Percentiles rank a stretch among this genome's conserved stretches.
These are phyloP conservation scores for Silurus meridionalis DNA, from an alignment of 2,113 vertebrate genomes.

Conservation along the genomic window DNA sequence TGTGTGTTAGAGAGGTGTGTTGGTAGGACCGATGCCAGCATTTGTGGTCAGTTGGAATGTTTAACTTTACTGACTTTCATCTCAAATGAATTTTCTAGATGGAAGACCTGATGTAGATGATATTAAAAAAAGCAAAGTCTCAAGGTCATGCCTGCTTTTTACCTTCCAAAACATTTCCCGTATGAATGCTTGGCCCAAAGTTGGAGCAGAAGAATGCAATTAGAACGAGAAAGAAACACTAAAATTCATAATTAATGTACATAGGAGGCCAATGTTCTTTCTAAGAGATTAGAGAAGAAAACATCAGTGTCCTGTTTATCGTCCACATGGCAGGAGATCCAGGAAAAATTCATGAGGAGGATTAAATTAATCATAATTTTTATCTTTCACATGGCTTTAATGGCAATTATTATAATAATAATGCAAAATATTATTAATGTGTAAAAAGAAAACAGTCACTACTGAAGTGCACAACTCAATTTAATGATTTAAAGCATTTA, in stretches of 20 bases:
- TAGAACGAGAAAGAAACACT: constrained; percentile 7
- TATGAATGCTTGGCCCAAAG: not conserved
- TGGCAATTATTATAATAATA: not conserved
- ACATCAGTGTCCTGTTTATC: constrained; percentile 20
- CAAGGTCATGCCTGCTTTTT: not conserved
- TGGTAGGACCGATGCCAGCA: constrained; percentile 9
- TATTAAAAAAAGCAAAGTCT: constrained; percentile 8
- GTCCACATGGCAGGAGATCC: not conserved
- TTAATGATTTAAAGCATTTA: not conserved
- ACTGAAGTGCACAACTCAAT: not conserved
- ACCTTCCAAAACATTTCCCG: constrained; percentile 18
- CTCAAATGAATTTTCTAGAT: not conserved
- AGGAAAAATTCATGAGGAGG: not conserved
- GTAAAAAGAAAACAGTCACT: not conserved
- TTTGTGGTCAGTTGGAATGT: not conserved
- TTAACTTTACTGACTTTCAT: not conserved
- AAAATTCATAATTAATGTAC: not conserved
- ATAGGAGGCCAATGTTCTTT: constrained; percentile 2
- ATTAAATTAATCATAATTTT: not conserved
- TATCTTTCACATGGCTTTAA: not conserved
- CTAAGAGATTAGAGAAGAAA: constrained; percentile 27
- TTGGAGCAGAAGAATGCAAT: not conserved
- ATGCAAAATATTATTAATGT: not conserved
- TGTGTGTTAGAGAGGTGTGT: constrained; percentile 11
- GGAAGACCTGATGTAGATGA: constrained; percentile 4